Base-by-base conservation (phyloP, 2,797 vertebrate species). In the Chromis chromis region DNA sequence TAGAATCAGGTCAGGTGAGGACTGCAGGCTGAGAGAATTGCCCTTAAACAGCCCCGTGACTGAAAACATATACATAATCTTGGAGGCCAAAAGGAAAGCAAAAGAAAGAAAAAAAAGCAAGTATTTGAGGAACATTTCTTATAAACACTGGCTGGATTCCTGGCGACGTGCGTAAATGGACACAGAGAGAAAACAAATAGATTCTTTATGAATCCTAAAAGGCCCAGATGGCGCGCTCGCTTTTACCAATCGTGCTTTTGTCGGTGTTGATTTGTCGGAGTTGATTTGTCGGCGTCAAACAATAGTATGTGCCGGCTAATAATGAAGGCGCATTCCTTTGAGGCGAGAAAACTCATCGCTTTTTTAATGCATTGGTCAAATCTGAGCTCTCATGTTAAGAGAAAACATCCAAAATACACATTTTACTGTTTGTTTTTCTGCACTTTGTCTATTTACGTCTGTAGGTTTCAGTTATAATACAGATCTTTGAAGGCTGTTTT, bases 1-100 rank as follows among this genome's bases (percentile, higher is more conserved):
- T 90, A 42, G 40, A 86, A 72, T 54, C 67, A 78, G 93, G 93
- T 94, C 92, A 94, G 90, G 78, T 89, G 89, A 95, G 93, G 93
- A 94, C 88, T 49, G 55, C 76, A 22, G 64, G 63, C 57, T 1
- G 16, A 64, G n/a, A 67, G 67, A 39, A 21, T 57, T 74, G 68
- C 42, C 76, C 81, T 70, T 9, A 79, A 74, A 65, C 27, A 9
- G 33, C 67, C 67, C 67, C 56, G 6, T 28, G 53, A 42, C 16
- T 52, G 78, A 57, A 77, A 74, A 73, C 49, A 54, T 73, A 81
- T 53, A 77, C 71, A 63, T 83, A 42, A 70, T 70, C 70, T 49
- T 42, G 66, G 64, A 81, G 56, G 57, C 33, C 57, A n/a, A n/a
- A 11, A 54, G 44, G 59, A 78, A 52, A 68, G 33, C 33, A 55